phyloP scores from a whole-genome alignment of 92 coral and sea anemone species.

The Palythoa grandis region DNA sequence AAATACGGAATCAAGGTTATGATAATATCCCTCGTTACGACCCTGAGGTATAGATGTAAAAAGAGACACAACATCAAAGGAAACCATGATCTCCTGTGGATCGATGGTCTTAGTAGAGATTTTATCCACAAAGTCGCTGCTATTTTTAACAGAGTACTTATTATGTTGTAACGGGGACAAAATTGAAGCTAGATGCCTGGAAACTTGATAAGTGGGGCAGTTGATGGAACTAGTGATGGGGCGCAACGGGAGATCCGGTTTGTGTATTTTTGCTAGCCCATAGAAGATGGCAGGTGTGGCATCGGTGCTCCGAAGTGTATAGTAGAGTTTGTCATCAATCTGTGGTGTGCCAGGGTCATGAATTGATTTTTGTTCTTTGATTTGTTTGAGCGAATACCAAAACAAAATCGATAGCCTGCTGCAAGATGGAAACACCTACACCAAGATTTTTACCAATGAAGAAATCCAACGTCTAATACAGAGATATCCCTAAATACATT shows the following conservation, averaged over 20 bases:
- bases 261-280: neutral
- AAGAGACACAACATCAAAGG: conserved; percentile 36
- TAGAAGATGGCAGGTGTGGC: neutral
- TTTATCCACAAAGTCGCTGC: conserved; percentile 1
- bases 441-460: too few species aligned
- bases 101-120: neutral
- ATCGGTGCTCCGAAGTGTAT: too few species aligned
- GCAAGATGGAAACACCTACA: too few species aligned
- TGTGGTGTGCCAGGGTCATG: too few species aligned
- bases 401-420: too few species aligned
- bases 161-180: neutral
- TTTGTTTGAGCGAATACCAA: conserved; percentile 1
- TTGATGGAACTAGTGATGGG: neutral
- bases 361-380: too few species aligned
- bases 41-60: conserved; percentile 39
- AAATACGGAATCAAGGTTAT: too few species aligned
- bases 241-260: neutral
- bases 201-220: neutral
- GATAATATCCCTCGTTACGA: too few species aligned
- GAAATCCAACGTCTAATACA: too few species aligned
- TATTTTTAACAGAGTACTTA: conserved; percentile 9
- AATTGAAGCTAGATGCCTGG: neutral
- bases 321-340: too few species aligned
- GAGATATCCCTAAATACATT: neutral
- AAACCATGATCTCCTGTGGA: conserved; percentile 24